Conservation (phyloP, 2,797 vertebrate species). For the Phataginus tricuspis region DNA sequence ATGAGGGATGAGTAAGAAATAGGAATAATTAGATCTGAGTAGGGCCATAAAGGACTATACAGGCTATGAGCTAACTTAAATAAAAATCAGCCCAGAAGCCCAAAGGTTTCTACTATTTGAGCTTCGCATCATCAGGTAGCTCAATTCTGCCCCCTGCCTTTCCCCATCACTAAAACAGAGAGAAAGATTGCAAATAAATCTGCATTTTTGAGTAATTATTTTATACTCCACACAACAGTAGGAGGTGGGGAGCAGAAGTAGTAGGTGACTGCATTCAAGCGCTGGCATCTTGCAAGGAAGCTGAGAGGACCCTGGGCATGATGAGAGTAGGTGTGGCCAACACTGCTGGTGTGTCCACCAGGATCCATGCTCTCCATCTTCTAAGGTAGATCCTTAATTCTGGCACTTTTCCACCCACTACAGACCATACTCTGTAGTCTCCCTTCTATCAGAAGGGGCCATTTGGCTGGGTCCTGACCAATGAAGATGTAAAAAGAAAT, state of each 20-base stretch:
- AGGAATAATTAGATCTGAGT: neutral
- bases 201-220: neutral
- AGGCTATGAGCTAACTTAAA: neutral
- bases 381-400: neutral
- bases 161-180: neutral
- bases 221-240: neutral
- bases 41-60: neutral
- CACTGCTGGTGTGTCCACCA: neutral
- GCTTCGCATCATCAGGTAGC: neutral
- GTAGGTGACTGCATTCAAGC: neutral
- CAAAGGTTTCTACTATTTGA: neutral
- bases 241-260: neutral
- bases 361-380: neutral
- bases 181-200: neutral
- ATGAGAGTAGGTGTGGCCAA: neutral
- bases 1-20: constrained; percentile 13
- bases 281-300: neutral
- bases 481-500: neutral
- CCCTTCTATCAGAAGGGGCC: neutral
- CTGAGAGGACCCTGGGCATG: neutral
- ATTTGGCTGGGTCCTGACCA: neutral
- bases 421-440: neutral
- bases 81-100: neutral
- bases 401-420: neutral
- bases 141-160: neutral